Base-by-base conservation (phyloP, 2,797 vertebrate species). In the Capromys pilorides region DNA sequence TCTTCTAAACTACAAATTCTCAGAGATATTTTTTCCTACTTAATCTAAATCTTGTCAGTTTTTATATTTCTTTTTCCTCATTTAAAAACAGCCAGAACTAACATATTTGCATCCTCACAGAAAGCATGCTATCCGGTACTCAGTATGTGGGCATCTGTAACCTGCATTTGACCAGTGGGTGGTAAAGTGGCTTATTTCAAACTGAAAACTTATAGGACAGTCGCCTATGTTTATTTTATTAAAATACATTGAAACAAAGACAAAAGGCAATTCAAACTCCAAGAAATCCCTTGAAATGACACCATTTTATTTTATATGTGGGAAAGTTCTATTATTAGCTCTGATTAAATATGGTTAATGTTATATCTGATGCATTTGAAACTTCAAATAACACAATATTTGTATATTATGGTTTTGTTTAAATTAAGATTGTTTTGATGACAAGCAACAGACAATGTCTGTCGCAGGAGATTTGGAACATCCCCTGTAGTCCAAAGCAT, bases 121-220 rank as follows among this genome's bases (percentile, higher is more conserved):
- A 62, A 28, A 45, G 54, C 49, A 66, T 22, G 2, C 28, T 61
- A 54, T 45, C 51, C 6, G 71, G 41, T 31, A 33, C 86, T 81
- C 89, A 54, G 54, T 67, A 51, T 73, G 61, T 54, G 41, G n/a
- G 87, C 67, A 69, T 79, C 77, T 64, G 41, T 45, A 84, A 62
- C 89, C 80, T 92, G 66, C 84, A 62, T 85, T 62, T 1, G 57
- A 49, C 77, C 92, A 62, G 87, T 39, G 82, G 85, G 89, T 78
- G 57, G 71, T 87, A 45, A 87, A 75, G 84, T 61, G 73, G 57
- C 80, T 95, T 93, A 73, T 90, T 91, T 95, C 77, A 82, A 86
- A 54, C 61, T 18, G 80, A 88, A 57, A 93, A 62, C 6, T 66
- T 92, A 86, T 11, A 49, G 24, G 80, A 51, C 90, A 83, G 91